Base-by-base conservation (phyloP, 2,797 vertebrate genomes). In the Sebastes trivittatus region DNA sequence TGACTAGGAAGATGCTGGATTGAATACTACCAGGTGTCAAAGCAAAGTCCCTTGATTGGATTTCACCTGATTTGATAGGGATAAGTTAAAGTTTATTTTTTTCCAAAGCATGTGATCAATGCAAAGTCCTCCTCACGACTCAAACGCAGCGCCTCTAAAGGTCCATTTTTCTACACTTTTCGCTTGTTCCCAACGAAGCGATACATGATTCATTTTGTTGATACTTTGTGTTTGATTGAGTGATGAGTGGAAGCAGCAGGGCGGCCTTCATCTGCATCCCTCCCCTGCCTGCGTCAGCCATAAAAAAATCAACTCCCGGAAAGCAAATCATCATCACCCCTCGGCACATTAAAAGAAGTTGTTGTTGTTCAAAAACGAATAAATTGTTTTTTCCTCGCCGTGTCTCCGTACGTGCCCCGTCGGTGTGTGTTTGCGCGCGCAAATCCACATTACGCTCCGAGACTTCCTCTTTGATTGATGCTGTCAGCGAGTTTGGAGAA, bases 381-480 rank as follows among this genome's bases (percentile, higher is more conserved):
- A 79, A 83, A 88, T 85, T 0, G 71, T 61, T 77, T 83, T 22
- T 36, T 81, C 80, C 8, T 32, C 20, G 25, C 20, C 13, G 69
- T 58, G 68, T 80, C 11, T 64, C 2, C 5, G 22, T 6, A 2
- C 30, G 4, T 0, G 62, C 38, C 0, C 22, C 7, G 20, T 1
- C 38, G 6, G 30, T 3, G 36, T 11, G 70, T 1, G 18, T 0
- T n/a, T 13, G 25, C 11, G 32, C 13, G n/a, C 13, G 49, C 7
- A 2, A 2, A 2, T 86, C 77, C 77, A 16, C 74, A 74, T 78
- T 55, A 70, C 68, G 81, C 74, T 75, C 74, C 0, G 20, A 88
- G 89, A 87, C 83, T 75, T 56, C 80, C 38, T 2, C 78, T 87
- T 86, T 93, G 93, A 94, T 93, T 91, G 93, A 94, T 94, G 90